Base-by-base conservation (phyloP, 1,140 invertebrate species). In the Steinernema feltiae region DNA sequence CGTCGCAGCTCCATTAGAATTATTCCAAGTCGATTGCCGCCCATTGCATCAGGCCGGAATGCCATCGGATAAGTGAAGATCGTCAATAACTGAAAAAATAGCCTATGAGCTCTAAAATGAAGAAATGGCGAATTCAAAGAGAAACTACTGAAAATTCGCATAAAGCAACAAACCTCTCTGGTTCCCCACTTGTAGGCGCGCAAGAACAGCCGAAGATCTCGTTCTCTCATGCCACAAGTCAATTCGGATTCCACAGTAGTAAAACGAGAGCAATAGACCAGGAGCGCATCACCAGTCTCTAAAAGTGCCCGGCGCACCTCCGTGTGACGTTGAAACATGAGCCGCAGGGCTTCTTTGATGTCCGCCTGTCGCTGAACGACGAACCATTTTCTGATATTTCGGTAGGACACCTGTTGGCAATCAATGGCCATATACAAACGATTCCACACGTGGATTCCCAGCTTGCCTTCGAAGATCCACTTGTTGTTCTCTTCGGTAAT, bases 1-100 rank as follows among this genome's bases (percentile, higher is more conserved):
- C 85, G 15, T 32, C 84, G 71, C 18, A 85, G 73, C 48, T 86
- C 84, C 84, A 85, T 85, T 0, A 85, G 71, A 75, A 85, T 80
- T 32, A 86, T 69, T 27, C 84, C 84, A 1, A 85, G 53, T 0
- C 84, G 78, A 75, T 85, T 85, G 0, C 85, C 84, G 29, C 84
- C 84, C 17, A 85, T 30, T 48, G 78, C 86, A 24, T 85, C 77
- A 18, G 84, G 84, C 32, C 84, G 78, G 72, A 82, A 85, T 3
- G 85, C 79, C 80, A 86, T 71, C 17, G 84, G 83, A 21, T 73
- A 76, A 48, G 75, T 48, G n/a, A 31, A 15, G 24, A 48, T 72
- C 27, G 21, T 35, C 32, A 32, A 46, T 31, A 12, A 12, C 27
- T 35, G 32, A 29, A 31, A 18, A 2, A 29, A 30, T 73, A n/a